phyloP scores from a whole-genome alignment of 1,140 invertebrate species.

The Bombus waltoni region DNA sequence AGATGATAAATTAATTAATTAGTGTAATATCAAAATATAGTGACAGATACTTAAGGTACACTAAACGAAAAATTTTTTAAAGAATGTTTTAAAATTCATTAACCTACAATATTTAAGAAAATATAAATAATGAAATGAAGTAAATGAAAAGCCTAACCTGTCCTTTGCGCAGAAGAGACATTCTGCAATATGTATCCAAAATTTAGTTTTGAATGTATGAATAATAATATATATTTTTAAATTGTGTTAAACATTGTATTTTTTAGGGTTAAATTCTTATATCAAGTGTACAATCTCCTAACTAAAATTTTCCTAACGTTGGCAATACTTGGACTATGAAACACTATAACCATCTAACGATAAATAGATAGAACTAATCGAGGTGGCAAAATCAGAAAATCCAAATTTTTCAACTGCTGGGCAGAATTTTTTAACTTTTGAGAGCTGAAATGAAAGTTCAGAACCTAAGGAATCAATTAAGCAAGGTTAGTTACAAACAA shows the following conservation, averaged over 20 bases:
- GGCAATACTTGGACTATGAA: too few species aligned
- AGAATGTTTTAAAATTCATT: neutral
- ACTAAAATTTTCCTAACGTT: too few species aligned
- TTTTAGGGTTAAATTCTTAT: conserved; percentile 7
- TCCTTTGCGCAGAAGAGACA: conserved; percentile 56
- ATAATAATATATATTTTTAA: conserved; percentile 6
- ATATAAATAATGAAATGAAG: conserved; percentile 12
- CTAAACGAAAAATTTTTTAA: neutral
- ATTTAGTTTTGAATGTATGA: neutral
- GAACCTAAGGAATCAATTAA: too few species aligned
- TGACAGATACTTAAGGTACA: neutral
- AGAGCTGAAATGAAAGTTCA: too few species aligned
- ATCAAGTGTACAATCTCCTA: too few species aligned
- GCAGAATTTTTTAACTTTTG: too few species aligned
- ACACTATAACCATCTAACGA: too few species aligned
- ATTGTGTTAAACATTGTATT: neutral
- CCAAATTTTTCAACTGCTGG: too few species aligned
- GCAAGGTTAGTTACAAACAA: too few species aligned
- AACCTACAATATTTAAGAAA: conserved; percentile 19
- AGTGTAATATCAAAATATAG: neutral
- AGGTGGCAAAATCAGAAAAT: too few species aligned
- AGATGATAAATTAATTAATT: neutral
- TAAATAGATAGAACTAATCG: too few species aligned
- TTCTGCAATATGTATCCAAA: conserved; percentile 8
- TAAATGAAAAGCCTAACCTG: conserved; percentile 42